Percentiles rank a stretch among this genome's conserved stretches.
phyloP scores from a whole-genome alignment of 2,113 vertebrate genomes.

The Oncorhynchus masou region DNA sequence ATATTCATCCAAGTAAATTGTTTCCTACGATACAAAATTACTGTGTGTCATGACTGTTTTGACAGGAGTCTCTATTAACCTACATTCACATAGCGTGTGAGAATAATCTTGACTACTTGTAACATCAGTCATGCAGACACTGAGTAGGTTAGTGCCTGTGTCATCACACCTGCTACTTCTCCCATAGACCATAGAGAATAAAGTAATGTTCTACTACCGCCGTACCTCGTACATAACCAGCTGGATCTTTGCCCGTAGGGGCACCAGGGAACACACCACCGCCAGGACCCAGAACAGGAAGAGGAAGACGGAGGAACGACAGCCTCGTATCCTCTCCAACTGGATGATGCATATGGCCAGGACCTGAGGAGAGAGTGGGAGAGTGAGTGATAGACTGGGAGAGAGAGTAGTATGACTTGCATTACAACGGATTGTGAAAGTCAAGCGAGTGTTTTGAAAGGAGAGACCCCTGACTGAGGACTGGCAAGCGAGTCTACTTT shows the following conservation, averaged over 20 bases:
- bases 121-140: background rate
- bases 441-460: background rate
- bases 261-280: slow-evolving; percentile 65
- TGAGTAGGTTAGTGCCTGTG: background rate
- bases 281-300: slow-evolving; percentile 83
- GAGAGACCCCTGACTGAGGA: background rate
- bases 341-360: slow-evolving; percentile 77
- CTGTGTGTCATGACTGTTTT: background rate
- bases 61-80: background rate
- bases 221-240: slow-evolving; percentile 71
- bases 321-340: slow-evolving; percentile 76
- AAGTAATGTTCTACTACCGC: background rate
- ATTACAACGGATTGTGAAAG: background rate
- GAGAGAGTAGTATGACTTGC: background rate
- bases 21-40: slow-evolving; percentile 8
- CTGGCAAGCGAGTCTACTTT: background rate
- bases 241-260: slow-evolving; percentile 65
- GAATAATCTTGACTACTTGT: no score
- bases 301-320: slow-evolving; percentile 77
- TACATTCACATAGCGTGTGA: background rate
- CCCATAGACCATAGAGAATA: background rate
- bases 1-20: background rate
- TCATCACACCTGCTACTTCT: background rate
- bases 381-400: background rate
- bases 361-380: slow-evolving; percentile 34